Evolutionary conservation across 2,888 invertebrate species (phyloP).

Genomic region (Rhingia campestris): DNA sequence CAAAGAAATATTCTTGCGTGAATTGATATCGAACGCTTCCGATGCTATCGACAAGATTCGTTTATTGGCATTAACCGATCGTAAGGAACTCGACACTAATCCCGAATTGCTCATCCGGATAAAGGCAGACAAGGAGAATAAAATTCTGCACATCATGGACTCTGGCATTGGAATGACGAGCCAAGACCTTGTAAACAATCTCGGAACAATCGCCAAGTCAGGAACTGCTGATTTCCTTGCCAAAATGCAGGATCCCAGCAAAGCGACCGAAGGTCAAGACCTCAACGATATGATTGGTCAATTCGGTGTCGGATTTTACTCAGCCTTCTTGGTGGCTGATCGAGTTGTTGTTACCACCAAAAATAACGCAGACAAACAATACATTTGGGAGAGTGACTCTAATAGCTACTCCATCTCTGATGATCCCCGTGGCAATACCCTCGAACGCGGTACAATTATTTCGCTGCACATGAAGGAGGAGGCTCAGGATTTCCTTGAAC

Average conservation of each 20-base stretch:
- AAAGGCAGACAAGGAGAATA: conserved; percentile 95
- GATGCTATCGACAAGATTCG: conserved; percentile 99
- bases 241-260: conserved; percentile 89
- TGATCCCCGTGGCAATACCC: conserved; percentile 96
- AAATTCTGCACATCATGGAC: conserved; percentile 96
- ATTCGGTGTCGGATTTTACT: conserved; percentile 99
- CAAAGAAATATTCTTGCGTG: conserved; percentile 99
- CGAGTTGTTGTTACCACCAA: conserved; percentile 97
- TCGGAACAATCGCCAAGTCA: conserved; percentile 99
- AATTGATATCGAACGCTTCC: conserved; percentile 99
- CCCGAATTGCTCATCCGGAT: conserved; percentile 95
- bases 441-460: conserved; percentile 94
- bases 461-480: conserved; percentile 97
- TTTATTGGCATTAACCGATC: conserved; percentile 94
- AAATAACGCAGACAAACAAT: conserved; percentile 95
- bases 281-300: conserved; percentile 99
- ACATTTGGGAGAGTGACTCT: conserved; percentile 99
- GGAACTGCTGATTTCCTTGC: conserved; percentile 97
- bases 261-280: conserved; percentile 85
- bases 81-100: conserved; percentile 89
- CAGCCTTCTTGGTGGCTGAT: conserved; percentile 98
- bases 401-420: conserved; percentile 92
- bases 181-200: conserved; percentile 95
- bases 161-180: conserved; percentile 99
- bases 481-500: conserved; percentile 97